A percentile compares a stretch with the other conserved stretches of the same genome.
phyloP scores from a whole-genome alignment of 2,888 invertebrate species.

The Apodemia zela region DNA sequence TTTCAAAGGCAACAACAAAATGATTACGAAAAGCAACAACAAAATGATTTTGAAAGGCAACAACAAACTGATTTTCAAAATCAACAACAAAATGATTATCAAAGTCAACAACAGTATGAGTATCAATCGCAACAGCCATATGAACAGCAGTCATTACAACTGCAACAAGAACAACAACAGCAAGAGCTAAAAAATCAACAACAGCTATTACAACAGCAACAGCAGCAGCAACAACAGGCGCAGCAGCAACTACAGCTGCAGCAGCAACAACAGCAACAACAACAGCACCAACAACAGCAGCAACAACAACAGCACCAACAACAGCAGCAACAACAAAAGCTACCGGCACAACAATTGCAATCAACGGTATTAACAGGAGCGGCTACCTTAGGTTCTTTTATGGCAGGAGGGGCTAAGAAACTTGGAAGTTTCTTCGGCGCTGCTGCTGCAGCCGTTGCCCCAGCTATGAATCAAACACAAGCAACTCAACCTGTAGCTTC shows the following conservation, averaged over 20 bases:
- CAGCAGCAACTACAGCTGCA: too few species aligned
- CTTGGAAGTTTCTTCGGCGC: constrained; percentile 74
- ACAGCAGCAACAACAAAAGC: constrained; percentile 57
- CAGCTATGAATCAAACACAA: constrained; percentile 45
- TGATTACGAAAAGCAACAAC: constrained; percentile 4
- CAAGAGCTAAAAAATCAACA: constrained; percentile 40
- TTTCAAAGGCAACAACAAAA: constrained; percentile 41
- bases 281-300: constrained; percentile 46
- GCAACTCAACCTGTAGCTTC: constrained; percentile 22
- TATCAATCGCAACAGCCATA: constrained; percentile 40
- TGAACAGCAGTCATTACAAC: constrained; percentile 32
- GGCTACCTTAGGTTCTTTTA: constrained; percentile 70
- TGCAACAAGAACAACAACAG: constrained; percentile 38
- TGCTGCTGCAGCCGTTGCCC: constrained; percentile 70
- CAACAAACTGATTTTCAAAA: constrained; percentile 39
- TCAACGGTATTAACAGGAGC: constrained; percentile 67
- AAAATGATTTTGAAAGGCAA: constrained; percentile 20
- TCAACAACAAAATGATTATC: constrained; percentile 44
- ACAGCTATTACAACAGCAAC: constrained; percentile 40
- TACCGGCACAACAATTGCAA: constrained; percentile 65
- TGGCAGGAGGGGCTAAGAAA: constrained; percentile 75
- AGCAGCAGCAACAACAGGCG: constrained; percentile 41
- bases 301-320: constrained; percentile 50
- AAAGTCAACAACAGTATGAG: constrained; percentile 34
- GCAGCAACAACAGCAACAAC: too few species aligned